Conservation (phyloP, 2,888 invertebrate species). For the Mimachlamys varia region DNA sequence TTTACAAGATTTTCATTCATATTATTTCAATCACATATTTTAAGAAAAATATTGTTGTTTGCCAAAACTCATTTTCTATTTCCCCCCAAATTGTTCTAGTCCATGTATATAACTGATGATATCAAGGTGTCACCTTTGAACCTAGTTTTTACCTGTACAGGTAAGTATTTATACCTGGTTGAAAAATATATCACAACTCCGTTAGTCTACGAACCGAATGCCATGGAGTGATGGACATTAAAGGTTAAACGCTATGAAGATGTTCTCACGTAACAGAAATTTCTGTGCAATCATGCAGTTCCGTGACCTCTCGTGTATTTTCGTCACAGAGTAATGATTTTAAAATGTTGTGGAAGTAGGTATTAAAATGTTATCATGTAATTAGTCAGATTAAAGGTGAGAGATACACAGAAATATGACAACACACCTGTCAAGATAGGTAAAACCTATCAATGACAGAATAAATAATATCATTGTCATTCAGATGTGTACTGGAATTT, state of each 20-base stretch:
- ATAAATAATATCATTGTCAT: background rate
- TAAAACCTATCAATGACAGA: background rate
- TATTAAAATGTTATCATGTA: background rate
- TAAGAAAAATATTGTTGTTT: background rate
- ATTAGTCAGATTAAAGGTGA: background rate
- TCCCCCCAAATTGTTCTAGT: no score
- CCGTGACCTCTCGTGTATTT: background rate
- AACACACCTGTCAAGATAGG: background rate
- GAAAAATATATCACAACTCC: background rate
- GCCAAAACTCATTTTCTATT: background rate
- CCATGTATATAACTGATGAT: background rate
- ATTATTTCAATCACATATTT: background rate
- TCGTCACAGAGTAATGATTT: background rate
- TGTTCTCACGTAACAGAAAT: conserved; percentile 18
- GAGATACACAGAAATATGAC: background rate
- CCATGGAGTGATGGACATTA: background rate
- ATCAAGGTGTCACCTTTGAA: background rate
- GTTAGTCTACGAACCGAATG: background rate
- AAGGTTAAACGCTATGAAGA: background rate
- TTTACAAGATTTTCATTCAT: background rate
- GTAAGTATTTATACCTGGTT: background rate
- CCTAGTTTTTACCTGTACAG: background rate
- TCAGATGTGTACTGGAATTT: background rate
- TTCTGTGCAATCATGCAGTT: background rate
- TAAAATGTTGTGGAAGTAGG: background rate